These are phyloP conservation scores for Leptogaster cylindrica DNA, from an alignment of 2,888 invertebrate genomes.

Conservation along the genomic window DNA sequence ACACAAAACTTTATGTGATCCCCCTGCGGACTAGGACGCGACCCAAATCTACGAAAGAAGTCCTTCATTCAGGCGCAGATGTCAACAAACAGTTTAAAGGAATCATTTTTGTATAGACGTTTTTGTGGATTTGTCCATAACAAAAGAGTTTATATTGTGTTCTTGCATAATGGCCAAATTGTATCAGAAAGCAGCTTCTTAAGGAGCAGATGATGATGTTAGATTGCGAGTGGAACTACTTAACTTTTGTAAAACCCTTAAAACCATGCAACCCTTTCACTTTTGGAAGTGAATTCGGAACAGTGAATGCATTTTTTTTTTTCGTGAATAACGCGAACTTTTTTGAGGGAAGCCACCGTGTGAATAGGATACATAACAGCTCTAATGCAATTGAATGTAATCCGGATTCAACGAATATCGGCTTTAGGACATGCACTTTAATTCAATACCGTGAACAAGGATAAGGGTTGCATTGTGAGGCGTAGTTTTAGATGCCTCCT, in stretches of 20 bases:
- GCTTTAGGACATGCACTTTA: constrained; percentile 1
- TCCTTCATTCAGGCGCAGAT: constrained; percentile 27
- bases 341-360: constrained; percentile 11
- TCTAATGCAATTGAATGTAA: not conserved
- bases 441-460: no score
- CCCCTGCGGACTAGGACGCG: not conserved
- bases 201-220: constrained; percentile 29
- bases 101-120: not conserved
- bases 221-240: constrained; percentile 18
- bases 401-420: not conserved
- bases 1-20: not conserved
- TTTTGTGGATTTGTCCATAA: not conserved
- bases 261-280: constrained; percentile 7
- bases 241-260: constrained; percentile 18
- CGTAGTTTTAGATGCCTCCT: no score
- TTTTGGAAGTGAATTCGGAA: no score
- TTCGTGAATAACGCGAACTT: not conserved
- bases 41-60: not conserved
- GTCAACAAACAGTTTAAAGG: constrained; percentile 20
- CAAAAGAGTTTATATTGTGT: constrained; percentile 28
- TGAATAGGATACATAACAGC: not conserved
- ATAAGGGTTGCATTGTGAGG: no score
- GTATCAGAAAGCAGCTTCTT: not conserved
- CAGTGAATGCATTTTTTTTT: constrained; percentile 12
- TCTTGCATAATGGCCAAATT: constrained; percentile 12